A percentile compares a stretch with the other conserved stretches of the same genome.
These are phyloP conservation scores for Galago senegalensis DNA, from an alignment of 2,797 vertebrate genomes.

Conservation along the genomic window DNA sequence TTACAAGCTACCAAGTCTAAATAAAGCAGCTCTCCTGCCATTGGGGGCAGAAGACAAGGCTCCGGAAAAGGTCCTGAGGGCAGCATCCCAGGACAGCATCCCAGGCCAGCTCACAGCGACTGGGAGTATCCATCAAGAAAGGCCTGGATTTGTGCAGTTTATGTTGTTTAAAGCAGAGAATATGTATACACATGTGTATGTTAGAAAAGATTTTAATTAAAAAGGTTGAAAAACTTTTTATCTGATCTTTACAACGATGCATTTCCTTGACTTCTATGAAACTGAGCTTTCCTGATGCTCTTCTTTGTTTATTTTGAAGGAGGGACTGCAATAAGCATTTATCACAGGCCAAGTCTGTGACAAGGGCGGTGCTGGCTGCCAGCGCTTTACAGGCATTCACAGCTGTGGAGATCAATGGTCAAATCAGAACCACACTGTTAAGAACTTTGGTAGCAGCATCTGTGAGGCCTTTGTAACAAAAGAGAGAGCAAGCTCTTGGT, in stretches of 20 bases:
- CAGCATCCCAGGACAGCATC: background rate
- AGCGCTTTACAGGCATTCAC: too few species aligned
- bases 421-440: background rate
- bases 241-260: background rate
- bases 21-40: background rate
- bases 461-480: background rate
- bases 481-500: background rate
- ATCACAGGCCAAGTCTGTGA: background rate
- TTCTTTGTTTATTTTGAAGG: background rate
- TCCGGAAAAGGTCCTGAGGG: background rate
- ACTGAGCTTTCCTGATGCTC: background rate
- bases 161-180: background rate
- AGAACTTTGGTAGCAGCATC: background rate
- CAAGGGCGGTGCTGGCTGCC: fast-evolving
- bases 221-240: background rate
- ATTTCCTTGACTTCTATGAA: conserved; percentile 13
- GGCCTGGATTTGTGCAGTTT: background rate
- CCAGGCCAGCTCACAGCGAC: background rate
- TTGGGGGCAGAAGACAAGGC: background rate
- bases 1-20: background rate
- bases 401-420: fast-evolving
- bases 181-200: too few species aligned
- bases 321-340: background rate
- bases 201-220: background rate
- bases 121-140: background rate